phyloP scores from a whole-genome alignment of 2,113 vertebrate genomes.

The Mastomys natalensis region DNA sequence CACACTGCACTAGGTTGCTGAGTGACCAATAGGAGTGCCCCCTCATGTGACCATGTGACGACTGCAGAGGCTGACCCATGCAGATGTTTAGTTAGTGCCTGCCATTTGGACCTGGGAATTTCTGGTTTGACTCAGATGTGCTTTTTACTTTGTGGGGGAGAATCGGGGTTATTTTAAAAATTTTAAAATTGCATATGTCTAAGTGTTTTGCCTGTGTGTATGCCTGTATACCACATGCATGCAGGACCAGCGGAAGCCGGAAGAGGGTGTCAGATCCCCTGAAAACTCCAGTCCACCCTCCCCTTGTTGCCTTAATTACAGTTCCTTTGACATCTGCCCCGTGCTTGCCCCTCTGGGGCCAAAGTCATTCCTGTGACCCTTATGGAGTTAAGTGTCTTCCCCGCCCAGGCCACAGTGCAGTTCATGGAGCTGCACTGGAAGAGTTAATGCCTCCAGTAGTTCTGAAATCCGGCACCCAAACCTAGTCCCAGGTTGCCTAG shows the following conservation, averaged over 20 bases:
- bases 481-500: conserved; percentile 73
- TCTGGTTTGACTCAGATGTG: not conserved
- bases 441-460: conserved; percentile 38
- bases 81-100: not conserved
- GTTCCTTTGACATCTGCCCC: not conserved
- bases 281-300: not conserved
- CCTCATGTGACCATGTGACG: not conserved
- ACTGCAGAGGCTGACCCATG: not conserved
- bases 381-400: not conserved
- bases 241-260: not conserved
- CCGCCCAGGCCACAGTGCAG: too few relatives aligned
- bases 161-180: not conserved
- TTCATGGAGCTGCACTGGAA: not conserved
- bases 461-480: conserved; percentile 58
- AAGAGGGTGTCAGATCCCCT: not conserved
- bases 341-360: not conserved
- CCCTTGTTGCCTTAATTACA: not conserved
- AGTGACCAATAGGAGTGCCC: not conserved
- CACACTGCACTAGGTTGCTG: not conserved
- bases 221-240: not conserved
- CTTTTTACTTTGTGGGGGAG: not conserved
- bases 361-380: not conserved
- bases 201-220: not conserved
- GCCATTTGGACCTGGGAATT: not conserved
- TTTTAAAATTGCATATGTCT: too few relatives aligned